phyloP scores from a whole-genome alignment of 2,113 vertebrate genomes.

The Sisor rabdophorus region DNA sequence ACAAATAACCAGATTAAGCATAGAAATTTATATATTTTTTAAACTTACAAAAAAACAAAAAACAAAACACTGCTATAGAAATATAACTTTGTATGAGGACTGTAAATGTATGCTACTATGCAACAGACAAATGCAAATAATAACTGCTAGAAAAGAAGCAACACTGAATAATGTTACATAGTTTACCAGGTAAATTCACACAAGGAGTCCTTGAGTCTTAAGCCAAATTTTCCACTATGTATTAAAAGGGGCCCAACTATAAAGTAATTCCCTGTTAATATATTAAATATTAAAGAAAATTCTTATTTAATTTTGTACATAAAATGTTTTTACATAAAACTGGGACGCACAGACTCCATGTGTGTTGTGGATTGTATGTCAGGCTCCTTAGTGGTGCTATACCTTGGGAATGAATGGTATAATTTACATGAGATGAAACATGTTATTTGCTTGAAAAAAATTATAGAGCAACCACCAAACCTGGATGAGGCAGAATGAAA shows the following conservation, averaged over 20 bases:
- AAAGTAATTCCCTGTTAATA: not conserved
- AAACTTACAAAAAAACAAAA: not conserved
- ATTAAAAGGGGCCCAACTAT: not conserved
- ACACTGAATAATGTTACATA: not conserved
- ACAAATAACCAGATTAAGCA: not conserved
- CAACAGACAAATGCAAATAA: not conserved
- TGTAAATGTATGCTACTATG: not conserved
- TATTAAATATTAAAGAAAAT: not conserved
- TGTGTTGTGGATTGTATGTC: too few species aligned
- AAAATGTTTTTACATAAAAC: not conserved
- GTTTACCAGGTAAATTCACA: conserved; percentile 11
- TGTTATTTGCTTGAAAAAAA: too few species aligned
- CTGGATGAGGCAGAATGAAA: too few species aligned
- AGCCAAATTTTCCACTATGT: not conserved
- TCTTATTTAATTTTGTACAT: not conserved
- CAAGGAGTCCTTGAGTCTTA: not conserved
- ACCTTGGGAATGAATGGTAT: too few species aligned
- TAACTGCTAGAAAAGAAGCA: not conserved
- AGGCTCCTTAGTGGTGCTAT: too few species aligned
- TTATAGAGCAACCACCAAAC: too few species aligned
- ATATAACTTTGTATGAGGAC: not conserved
- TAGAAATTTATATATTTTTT: too few species aligned
- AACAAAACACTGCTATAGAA: not conserved
- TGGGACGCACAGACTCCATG: not conserved
- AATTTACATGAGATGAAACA: too few species aligned